phyloP scores from a whole-genome alignment of 1,140 invertebrate genomes.

The Brachionus calyciflorus region DNA sequence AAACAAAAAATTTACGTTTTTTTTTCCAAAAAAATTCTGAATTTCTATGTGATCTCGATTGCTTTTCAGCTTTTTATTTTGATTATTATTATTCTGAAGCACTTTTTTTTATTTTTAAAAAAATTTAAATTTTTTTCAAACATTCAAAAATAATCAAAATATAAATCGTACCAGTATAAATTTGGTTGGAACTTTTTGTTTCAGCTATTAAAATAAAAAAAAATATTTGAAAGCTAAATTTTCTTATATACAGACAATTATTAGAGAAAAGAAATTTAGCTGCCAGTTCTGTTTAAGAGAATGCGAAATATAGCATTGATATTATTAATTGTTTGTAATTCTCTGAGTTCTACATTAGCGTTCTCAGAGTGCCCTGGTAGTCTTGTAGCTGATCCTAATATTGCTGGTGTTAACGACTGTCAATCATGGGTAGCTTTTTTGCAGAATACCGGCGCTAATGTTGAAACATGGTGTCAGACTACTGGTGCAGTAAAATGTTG shows the following conservation, averaged over 20 bases:
- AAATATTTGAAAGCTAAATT: too few relatives aligned
- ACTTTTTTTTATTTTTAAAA: background rate
- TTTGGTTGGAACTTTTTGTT: too few relatives aligned
- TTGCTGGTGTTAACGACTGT: constrained; percentile 19
- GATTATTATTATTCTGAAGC: too few relatives aligned
- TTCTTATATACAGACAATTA: too few relatives aligned
- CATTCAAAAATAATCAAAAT: constrained; percentile 12
- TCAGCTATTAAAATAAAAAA: too few relatives aligned
- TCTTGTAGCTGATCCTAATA: constrained; percentile 6
- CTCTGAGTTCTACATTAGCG: background rate
- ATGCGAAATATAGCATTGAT: too few relatives aligned
- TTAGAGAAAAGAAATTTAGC: too few relatives aligned
- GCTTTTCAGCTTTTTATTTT: constrained; percentile 14
- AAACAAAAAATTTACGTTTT: background rate
- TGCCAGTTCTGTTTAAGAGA: too few relatives aligned
- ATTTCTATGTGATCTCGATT: background rate
- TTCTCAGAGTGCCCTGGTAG: background rate
- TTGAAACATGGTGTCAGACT: constrained; percentile 5
- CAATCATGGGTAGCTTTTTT: constrained; percentile 37
- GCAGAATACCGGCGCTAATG: background rate
- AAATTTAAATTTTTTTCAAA: background rate
- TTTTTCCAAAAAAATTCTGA: constrained; percentile 7
- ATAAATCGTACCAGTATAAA: too few relatives aligned
- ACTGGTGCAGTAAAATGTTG: constrained; percentile 15
- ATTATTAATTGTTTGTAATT: background rate